Conservation (phyloP, 2,888 invertebrate species). For the Meteorus colon region DNA sequence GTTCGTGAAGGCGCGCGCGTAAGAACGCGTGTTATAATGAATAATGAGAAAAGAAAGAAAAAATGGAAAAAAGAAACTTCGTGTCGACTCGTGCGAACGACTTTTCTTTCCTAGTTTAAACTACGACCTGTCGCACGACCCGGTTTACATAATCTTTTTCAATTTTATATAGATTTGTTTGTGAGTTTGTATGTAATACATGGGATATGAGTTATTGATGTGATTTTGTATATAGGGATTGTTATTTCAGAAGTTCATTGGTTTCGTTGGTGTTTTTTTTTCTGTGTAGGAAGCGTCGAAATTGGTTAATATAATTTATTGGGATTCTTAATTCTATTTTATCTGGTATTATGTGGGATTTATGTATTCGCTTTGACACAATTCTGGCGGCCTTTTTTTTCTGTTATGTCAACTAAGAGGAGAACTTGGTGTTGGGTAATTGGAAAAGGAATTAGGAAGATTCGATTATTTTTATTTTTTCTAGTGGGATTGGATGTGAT, state of each 20-base stretch:
- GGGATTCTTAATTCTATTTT: neutral
- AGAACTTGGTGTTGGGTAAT: too few species aligned
- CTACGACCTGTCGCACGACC: slow-evolving; percentile 54
- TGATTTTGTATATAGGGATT: neutral
- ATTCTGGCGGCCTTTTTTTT: too few species aligned
- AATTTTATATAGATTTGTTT: neutral
- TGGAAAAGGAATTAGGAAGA: too few species aligned
- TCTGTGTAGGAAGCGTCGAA: neutral
- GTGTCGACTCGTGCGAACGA: slow-evolving; percentile 34
- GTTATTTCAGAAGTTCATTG: neutral
- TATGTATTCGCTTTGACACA: too few species aligned
- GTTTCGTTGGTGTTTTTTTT: too few species aligned
- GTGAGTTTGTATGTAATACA: neutral
- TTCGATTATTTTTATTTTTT: too few species aligned
- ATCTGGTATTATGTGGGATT: too few species aligned
- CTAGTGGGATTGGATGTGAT: too few species aligned
- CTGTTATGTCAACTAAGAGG: too few species aligned
- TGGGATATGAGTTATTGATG: neutral
- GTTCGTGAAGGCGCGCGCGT: neutral
- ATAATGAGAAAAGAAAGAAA: neutral
- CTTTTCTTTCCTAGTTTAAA: slow-evolving; percentile 27
- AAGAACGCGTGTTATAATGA: slow-evolving; percentile 16
- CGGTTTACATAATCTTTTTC: slow-evolving; percentile 57
- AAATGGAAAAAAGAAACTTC: slow-evolving; percentile 29
- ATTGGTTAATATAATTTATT: neutral